Conservation (phyloP, 2,797 vertebrate species). For the Iguana delicatissima region DNA sequence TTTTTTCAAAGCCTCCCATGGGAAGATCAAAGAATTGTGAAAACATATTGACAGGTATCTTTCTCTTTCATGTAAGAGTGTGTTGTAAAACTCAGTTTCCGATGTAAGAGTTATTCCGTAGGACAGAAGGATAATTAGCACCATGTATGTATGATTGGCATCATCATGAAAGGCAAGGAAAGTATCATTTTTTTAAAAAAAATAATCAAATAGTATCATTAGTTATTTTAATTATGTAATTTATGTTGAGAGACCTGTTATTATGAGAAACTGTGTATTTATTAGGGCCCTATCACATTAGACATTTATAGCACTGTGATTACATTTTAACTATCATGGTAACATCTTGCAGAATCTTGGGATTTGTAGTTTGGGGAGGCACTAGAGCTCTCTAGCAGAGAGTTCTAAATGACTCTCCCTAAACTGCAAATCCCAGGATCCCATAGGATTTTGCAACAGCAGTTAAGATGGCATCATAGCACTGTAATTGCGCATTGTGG, state of each 20-base stretch:
- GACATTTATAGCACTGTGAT: no score
- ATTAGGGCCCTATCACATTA: no score
- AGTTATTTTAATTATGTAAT: neutral
- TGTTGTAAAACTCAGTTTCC: conserved; percentile 24
- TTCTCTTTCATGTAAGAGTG: conserved; percentile 44
- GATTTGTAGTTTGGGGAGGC: no score
- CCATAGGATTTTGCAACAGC: no score
- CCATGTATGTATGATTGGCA: neutral
- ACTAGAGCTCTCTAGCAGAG: no score
- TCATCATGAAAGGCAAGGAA: neutral
- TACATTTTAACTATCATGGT: no score
- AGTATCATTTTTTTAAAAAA: no score
- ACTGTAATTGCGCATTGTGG: no score
- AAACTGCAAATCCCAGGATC: no score
- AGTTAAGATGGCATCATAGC: no score
- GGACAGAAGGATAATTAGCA: conserved; percentile 4
- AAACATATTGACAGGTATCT: conserved; percentile 31
- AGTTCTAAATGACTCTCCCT: no score
- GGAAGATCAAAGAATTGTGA: conserved; percentile 45
- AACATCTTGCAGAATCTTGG: no score
- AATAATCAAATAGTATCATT: neutral
- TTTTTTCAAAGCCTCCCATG: neutral
- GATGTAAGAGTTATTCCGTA: neutral
- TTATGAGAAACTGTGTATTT: neutral
- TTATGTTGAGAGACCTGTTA: neutral